phyloP scores from a whole-genome alignment of 2,797 vertebrate genomes.

The Falco biarmicus region DNA sequence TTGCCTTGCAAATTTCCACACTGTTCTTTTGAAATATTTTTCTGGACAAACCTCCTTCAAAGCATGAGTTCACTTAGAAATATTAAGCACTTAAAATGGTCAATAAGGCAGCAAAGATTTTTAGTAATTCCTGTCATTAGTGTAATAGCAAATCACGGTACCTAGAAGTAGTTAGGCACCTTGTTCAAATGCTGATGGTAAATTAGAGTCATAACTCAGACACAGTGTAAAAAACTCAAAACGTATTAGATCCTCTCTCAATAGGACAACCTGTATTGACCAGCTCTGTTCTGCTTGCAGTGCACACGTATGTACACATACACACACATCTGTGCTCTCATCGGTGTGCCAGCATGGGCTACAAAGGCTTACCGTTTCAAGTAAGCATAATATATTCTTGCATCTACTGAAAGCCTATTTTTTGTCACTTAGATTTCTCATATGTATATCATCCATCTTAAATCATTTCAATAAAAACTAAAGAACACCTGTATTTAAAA shows the following conservation, averaged over 20 bases:
- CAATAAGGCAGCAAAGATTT: slow-evolving; percentile 66
- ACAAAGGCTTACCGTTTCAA: neutral
- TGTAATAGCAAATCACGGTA: slow-evolving; percentile 70
- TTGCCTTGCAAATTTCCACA: slow-evolving; percentile 66
- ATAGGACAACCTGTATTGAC: neutral
- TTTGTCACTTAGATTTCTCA: neutral
- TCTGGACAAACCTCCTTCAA: slow-evolving; percentile 48
- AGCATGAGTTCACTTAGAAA: slow-evolving; percentile 51
- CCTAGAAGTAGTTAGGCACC: slow-evolving; percentile 39
- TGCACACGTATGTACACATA: accelerated
- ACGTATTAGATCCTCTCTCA: slow-evolving; percentile 9
- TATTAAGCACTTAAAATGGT: slow-evolving; percentile 55
- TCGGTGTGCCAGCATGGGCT: neutral
- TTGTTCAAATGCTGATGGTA: slow-evolving; percentile 54
- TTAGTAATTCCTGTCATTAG: slow-evolving; percentile 70
- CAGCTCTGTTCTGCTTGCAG: neutral
- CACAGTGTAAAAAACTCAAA: slow-evolving; percentile 32
- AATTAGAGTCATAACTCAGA: slow-evolving; percentile 55
- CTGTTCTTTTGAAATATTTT: slow-evolving; percentile 59
- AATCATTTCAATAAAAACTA: neutral
- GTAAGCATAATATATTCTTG: neutral
- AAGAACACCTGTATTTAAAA: neutral
- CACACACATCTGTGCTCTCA: neutral
- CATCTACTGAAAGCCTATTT: neutral
- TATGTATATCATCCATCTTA: neutral